Conservation (phyloP, 2,888 invertebrate genomes). For the Drosophila neotestacea region DNA sequence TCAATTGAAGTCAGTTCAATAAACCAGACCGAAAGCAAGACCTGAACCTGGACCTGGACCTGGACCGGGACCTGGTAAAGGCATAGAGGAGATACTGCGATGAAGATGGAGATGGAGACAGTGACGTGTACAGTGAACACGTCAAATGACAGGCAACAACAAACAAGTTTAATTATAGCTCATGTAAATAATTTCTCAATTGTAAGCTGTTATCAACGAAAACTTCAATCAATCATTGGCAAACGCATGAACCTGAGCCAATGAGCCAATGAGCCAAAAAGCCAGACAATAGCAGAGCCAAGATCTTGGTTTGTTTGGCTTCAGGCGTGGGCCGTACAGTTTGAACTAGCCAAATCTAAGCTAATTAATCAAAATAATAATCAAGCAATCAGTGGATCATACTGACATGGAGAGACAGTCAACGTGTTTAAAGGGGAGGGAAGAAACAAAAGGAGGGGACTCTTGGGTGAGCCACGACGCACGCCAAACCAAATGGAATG, state of each 20-base stretch:
- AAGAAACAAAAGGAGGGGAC: neutral
- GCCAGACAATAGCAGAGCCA: conserved; percentile 46
- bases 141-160: conserved; percentile 79
- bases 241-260: conserved; percentile 75
- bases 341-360: conserved; percentile 81
- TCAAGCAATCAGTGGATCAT: conserved; percentile 82
- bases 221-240: conserved; percentile 83
- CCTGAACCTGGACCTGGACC: neutral
- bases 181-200: conserved; percentile 82
- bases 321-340: conserved; percentile 76
- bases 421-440: neutral
- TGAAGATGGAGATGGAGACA: conserved; percentile 30
- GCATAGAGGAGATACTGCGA: neutral
- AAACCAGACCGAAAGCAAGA: conserved; percentile 66
- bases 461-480: conserved; percentile 75
- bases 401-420: conserved; percentile 5
- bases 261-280: conserved; percentile 35
- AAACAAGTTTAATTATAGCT: conserved; percentile 82
- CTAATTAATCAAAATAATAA: conserved; percentile 84
- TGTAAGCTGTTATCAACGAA: conserved; percentile 81
- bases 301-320: conserved; percentile 40
- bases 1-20: conserved; percentile 71
- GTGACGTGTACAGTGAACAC: conserved; percentile 49
- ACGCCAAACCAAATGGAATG: conserved; percentile 68
- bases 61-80: neutral